phyloP scores from a whole-genome alignment of 2,888 invertebrate species.

The Antitype chi region DNA sequence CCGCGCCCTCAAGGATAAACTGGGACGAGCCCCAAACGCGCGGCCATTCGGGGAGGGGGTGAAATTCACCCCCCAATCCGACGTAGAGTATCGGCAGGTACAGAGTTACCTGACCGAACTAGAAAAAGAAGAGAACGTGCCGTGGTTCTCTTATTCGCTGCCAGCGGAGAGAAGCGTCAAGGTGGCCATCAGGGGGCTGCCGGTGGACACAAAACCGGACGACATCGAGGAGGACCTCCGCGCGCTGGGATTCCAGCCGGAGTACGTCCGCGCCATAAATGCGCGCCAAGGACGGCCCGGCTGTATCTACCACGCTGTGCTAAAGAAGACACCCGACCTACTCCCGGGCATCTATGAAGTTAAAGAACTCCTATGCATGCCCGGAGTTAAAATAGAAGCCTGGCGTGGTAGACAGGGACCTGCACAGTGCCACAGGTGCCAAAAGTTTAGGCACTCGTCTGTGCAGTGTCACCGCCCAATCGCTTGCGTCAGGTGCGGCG shows the following conservation, averaged over 20 bases:
- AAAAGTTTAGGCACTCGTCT: neutral
- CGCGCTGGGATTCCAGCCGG: slow-evolving; percentile 10
- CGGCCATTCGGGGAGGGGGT: slow-evolving; percentile 49
- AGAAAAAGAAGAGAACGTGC: neutral
- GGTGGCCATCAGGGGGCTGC: slow-evolving; percentile 50
- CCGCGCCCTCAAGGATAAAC: neutral
- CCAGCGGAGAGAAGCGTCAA: neutral
- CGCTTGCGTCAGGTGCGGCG: slow-evolving; percentile 43
- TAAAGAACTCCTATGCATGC: neutral
- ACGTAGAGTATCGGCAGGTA: neutral
- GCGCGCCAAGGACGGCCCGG: slow-evolving; percentile 24
- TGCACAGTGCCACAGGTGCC: slow-evolving; percentile 1
- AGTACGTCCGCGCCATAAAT: slow-evolving; percentile 8
- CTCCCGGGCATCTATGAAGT: neutral
- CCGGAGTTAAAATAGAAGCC: neutral
- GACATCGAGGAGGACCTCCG: slow-evolving; percentile 22
- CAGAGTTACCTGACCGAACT: neutral
- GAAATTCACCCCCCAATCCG: neutral
- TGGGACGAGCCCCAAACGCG: slow-evolving; percentile 43
- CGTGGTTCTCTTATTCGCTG: neutral
- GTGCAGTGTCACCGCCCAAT: slow-evolving; percentile 38
- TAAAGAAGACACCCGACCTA: neutral
- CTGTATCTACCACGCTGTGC: slow-evolving; percentile 15
- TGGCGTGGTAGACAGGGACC: neutral
- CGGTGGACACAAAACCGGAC: slow-evolving; percentile 35